Conservation (phyloP, 1,140 invertebrate species). For the Dendroctonus valens region DNA sequence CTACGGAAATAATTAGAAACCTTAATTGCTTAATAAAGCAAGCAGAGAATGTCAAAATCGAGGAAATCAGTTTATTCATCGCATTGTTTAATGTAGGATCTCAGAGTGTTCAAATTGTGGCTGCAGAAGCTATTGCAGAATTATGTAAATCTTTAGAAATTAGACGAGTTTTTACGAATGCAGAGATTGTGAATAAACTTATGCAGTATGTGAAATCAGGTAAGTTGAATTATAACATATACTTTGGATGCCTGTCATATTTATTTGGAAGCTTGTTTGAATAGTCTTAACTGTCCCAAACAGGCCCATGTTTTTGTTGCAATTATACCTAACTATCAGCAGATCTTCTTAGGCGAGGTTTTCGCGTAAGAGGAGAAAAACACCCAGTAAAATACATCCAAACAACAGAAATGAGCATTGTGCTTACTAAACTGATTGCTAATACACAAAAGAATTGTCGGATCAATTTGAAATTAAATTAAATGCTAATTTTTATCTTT, state of each 20-base stretch:
- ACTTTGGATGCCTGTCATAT: too few species aligned
- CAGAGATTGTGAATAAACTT: conserved; percentile 59
- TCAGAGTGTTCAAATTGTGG: conserved; percentile 38
- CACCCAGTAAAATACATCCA: too few species aligned
- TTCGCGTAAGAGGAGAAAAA: too few species aligned
- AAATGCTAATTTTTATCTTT: too few species aligned
- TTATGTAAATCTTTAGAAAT: conserved; percentile 68
- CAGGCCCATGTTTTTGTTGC: too few species aligned
- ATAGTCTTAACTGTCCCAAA: not conserved
- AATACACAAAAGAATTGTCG: too few species aligned
- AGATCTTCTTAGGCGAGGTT: too few species aligned
- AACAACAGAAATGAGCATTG: too few species aligned
- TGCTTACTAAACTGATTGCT: too few species aligned
- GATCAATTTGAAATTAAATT: too few species aligned
- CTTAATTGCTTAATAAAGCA: conserved; percentile 31
- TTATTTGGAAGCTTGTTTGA: not conserved
- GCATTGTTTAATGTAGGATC: conserved; percentile 34
- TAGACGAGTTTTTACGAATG: conserved; percentile 62
- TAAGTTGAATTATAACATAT: conserved; percentile 8
- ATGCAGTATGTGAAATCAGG: conserved; percentile 54
- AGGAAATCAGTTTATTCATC: conserved; percentile 29
- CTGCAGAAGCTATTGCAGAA: conserved; percentile 68
- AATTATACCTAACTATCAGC: too few species aligned
- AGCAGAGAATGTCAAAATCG: conserved; percentile 27
- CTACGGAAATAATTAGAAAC: conserved; percentile 31